A percentile compares a stretch with the other conserved stretches of the same genome.
phyloP scores from a whole-genome alignment of 2,888 invertebrate genomes.

The Lithophane semibrunnea region DNA sequence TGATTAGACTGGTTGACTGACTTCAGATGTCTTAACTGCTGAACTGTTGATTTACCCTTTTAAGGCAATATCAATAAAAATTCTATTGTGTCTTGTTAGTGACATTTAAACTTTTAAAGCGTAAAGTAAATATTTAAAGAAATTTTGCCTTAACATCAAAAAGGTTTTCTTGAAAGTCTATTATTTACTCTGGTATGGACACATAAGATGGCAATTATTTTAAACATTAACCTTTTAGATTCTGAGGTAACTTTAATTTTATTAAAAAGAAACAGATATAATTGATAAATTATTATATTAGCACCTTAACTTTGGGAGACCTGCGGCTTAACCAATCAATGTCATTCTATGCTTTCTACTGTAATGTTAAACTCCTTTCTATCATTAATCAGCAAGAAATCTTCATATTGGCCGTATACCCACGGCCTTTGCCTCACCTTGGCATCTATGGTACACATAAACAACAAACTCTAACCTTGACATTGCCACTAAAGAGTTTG shows the following conservation, averaged over 20 bases:
- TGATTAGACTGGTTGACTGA: too few relatives aligned
- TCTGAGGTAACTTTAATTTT: too few relatives aligned
- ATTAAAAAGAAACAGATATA: background rate
- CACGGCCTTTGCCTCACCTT: conserved; percentile 56
- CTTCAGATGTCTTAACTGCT: background rate
- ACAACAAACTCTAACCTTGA: conserved; percentile 63
- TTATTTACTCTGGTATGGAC: background rate
- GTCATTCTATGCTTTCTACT: background rate
- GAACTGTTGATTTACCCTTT: too few relatives aligned
- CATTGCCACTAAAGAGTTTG: conserved; percentile 51
- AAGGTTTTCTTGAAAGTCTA: background rate
- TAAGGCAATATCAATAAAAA: too few relatives aligned
- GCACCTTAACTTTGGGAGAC: background rate
- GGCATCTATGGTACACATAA: conserved; percentile 57
- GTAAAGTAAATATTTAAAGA: background rate
- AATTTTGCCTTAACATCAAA: accelerated
- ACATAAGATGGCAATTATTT: background rate
- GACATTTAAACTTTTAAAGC: too few relatives aligned
- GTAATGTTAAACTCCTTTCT: background rate
- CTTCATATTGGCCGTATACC: conserved; percentile 33
- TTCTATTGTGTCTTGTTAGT: too few relatives aligned
- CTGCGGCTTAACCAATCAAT: background rate
- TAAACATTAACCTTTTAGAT: background rate
- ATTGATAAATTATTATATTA: too few relatives aligned
- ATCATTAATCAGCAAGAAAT: conserved; percentile 21